Evolutionary conservation across 2,797 vertebrate genomes (phyloP).

Genomic region (Amazona ochrocephala): DNA sequence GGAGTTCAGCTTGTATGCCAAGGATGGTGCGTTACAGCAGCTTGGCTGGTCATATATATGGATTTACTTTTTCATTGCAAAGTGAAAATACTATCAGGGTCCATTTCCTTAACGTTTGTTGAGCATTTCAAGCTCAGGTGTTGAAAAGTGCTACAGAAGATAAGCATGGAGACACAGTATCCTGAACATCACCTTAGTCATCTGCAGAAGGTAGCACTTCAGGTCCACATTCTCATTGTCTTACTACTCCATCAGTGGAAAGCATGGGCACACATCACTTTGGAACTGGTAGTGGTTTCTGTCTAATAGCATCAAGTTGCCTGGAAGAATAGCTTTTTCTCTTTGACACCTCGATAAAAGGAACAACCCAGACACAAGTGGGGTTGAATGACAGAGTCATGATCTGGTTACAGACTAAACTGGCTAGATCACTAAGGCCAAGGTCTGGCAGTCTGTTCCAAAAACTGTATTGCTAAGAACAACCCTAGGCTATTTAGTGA

Average conservation of each 20-base stretch:
- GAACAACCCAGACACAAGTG: not conserved
- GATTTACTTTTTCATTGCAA: not conserved
- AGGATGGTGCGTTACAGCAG: not conserved
- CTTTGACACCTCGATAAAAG: not conserved
- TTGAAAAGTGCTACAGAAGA: not conserved
- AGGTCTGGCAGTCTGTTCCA: not conserved
- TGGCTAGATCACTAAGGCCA: not conserved
- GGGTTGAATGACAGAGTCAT: not conserved
- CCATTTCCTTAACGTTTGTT: not conserved
- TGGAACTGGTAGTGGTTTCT: not conserved
- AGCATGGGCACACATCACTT: not conserved
- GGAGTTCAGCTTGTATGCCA: not conserved
- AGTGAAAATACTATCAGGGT: not conserved
- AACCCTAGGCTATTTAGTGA: not conserved
- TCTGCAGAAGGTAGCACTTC: not conserved
- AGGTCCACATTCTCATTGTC: not conserved
- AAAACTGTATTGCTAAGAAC: not conserved
- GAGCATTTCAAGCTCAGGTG: not conserved
- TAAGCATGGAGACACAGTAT: not conserved
- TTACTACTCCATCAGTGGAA: not conserved
- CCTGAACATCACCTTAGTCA: not conserved
- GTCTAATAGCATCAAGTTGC: not conserved
- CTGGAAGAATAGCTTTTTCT: not conserved
- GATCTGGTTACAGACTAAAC: not conserved
- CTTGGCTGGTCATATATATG: not conserved